Conservation (phyloP, 2,888 invertebrate species). For the Eurytoma californica region DNA sequence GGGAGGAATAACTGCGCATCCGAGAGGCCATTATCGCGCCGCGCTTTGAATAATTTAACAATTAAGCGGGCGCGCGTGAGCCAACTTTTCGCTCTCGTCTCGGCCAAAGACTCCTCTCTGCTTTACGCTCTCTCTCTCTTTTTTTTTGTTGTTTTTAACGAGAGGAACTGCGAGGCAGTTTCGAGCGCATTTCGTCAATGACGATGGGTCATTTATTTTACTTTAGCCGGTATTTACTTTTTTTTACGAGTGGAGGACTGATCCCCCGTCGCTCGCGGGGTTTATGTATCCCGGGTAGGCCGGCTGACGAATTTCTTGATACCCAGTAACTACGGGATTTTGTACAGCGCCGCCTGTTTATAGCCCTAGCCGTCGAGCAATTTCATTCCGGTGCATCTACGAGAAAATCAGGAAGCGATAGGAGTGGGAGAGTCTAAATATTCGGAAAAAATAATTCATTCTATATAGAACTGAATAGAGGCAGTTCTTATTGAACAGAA, state of each 20-base stretch:
- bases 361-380: conserved; percentile 1
- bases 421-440: not conserved
- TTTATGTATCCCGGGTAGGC: too few species aligned
- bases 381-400: conserved; percentile 21
- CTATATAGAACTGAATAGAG: too few species aligned
- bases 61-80: conserved; percentile 60
- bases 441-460: too few species aligned
- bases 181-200: too few species aligned
- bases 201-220: too few species aligned
- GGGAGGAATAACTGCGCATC: conserved; percentile 27
- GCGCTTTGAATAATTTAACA: conserved; percentile 68
- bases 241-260: too few species aligned
- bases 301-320: conserved; percentile 2
- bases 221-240: too few species aligned
- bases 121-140: too few species aligned
- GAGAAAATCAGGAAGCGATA: conserved; percentile 23
- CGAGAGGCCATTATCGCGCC: conserved; percentile 62
- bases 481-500: too few species aligned
- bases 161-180: too few species aligned
- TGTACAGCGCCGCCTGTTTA: not conserved
- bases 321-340: conserved; percentile 32
- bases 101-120: not conserved
- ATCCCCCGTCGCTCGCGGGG: too few species aligned
- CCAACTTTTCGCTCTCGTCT: conserved; percentile 58
- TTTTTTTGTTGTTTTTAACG: not conserved